A percentile compares a stretch with the other conserved stretches of the same genome.
phyloP scores from a whole-genome alignment of 2,797 vertebrate species.

The Fundulus diaphanus region DNA sequence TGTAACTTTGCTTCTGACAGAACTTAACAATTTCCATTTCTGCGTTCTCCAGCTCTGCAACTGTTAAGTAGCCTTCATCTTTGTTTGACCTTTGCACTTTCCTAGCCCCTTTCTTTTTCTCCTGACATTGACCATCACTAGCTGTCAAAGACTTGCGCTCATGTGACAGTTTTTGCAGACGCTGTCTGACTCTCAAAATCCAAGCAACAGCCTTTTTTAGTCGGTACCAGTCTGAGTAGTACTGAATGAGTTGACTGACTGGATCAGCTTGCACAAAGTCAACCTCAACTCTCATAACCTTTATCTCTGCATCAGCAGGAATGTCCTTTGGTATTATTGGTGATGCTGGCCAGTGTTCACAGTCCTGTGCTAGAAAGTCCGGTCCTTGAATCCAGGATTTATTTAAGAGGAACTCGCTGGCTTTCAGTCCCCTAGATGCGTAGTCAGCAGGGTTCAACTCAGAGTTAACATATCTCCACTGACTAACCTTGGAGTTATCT shows the following conservation, averaged over 20 bases:
- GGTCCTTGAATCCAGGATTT: background rate
- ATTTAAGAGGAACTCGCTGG: background rate
- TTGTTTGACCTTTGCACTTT: background rate
- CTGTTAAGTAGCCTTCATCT: background rate
- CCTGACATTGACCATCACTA: background rate
- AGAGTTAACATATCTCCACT: slow-evolving; percentile 11
- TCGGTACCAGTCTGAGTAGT: slow-evolving; percentile 1
- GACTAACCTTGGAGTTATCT: no score
- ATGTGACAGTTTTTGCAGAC: background rate
- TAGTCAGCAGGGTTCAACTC: background rate
- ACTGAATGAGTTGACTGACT: slow-evolving; percentile 1
- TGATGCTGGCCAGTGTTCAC: background rate
- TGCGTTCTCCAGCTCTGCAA: background rate
- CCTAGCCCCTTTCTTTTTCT: background rate
- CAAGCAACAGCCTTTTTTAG: background rate
- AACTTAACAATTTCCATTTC: background rate
- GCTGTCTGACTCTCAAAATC: background rate
- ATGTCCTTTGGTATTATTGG: background rate
- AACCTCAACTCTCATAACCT: background rate
- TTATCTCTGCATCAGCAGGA: background rate
- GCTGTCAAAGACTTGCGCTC: background rate
- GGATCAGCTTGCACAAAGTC: background rate
- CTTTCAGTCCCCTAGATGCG: background rate
- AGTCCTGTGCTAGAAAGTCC: background rate
- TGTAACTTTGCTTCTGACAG: slow-evolving; percentile 1